phyloP scores from a whole-genome alignment of 2,113 vertebrate genomes.

The human region DNA sequence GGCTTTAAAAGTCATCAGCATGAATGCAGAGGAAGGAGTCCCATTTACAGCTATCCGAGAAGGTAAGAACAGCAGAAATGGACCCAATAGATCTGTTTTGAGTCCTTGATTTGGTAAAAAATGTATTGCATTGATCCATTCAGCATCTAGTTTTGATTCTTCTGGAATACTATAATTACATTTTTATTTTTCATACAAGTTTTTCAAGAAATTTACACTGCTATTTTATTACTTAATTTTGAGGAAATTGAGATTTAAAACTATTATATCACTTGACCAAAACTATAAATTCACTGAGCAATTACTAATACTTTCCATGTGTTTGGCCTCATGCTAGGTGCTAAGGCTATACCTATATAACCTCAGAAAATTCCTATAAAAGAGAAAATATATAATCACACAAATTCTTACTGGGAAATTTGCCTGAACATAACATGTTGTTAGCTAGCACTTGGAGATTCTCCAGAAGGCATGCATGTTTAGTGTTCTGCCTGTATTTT shows the following conservation, averaged over 20 bases:
- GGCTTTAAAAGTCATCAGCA: constrained; percentile 91
- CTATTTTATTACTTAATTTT: constrained; percentile 44
- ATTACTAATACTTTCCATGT: background rate
- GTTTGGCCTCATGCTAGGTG: background rate
- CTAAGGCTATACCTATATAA: background rate
- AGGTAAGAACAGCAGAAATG: constrained; percentile 81
- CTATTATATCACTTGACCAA: constrained; percentile 4
- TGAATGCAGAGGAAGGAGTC: constrained; percentile 92
- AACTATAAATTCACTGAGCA: background rate
- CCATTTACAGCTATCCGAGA: constrained; percentile 94
- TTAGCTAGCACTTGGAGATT: background rate
- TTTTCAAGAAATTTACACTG: background rate
- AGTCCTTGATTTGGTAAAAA: background rate
- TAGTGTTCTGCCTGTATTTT: background rate
- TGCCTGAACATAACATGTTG: background rate
- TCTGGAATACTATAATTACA: constrained; percentile 6
- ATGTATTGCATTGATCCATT: background rate
- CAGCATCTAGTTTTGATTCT: background rate
- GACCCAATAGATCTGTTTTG: background rate
- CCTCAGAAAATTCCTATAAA: background rate
- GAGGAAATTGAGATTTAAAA: constrained; percentile 39
- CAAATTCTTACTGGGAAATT: background rate
- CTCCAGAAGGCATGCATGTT: background rate
- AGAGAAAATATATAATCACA: background rate
- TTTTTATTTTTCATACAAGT: background rate